phyloP scores from a whole-genome alignment of 2,888 invertebrate genomes.

The Nemapogon koenigi region DNA sequence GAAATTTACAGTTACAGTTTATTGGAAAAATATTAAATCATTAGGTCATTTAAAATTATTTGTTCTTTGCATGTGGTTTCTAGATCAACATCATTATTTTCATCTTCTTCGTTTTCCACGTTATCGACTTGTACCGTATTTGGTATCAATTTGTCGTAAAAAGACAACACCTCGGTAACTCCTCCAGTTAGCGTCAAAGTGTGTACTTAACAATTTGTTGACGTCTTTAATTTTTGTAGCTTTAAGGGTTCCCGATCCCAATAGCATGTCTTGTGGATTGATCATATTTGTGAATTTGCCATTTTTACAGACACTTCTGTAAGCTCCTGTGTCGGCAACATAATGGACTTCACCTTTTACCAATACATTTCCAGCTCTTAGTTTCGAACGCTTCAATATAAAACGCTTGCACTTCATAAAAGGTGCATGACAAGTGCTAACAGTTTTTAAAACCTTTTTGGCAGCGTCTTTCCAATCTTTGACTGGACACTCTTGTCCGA shows the following conservation, averaged over 20 bases:
- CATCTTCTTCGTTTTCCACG: neutral
- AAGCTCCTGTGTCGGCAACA: neutral
- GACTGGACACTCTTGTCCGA: constrained; percentile 12
- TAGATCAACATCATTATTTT: too few relatives aligned
- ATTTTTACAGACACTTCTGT: neutral
- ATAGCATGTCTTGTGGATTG: neutral
- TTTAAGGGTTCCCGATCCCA: neutral
- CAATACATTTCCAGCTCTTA: constrained; percentile 13
- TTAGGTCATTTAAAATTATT: neutral
- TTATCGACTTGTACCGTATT: neutral
- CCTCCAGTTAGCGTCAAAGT: neutral
- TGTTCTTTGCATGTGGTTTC: neutral
- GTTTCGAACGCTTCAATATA: constrained; percentile 15
- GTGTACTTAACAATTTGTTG: neutral
- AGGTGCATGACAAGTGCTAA: constrained; percentile 13
- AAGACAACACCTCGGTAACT: neutral
- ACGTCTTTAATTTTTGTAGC: neutral
- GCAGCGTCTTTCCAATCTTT: constrained; percentile 14
- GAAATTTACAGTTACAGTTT: neutral
- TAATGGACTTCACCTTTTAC: constrained; percentile 16
- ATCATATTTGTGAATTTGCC: neutral
- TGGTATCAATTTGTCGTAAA: neutral
- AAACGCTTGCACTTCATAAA: constrained; percentile 15
- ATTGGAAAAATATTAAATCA: neutral
- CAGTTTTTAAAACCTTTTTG: constrained; percentile 13